phyloP scores from a whole-genome alignment of 2,113 vertebrate species.

The Forbesichthys papilliferus region DNA sequence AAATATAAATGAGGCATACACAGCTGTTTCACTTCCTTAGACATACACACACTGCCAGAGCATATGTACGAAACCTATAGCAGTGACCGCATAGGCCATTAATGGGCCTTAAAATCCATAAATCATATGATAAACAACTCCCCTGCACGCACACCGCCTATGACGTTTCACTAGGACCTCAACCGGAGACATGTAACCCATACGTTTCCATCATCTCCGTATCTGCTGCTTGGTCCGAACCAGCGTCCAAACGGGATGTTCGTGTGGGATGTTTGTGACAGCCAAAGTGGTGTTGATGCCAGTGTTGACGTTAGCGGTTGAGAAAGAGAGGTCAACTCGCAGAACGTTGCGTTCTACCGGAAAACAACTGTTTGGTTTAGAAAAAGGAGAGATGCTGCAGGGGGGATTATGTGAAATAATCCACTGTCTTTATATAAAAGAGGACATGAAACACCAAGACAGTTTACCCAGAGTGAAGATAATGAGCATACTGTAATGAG shows the following conservation, averaged over 20 bases:
- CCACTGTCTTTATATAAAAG: conserved; percentile 4
- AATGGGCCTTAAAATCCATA: conserved; percentile 4
- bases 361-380: conserved; percentile 46
- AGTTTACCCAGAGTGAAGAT: not conserved
- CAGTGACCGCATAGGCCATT: no score
- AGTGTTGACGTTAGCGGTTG: conserved; percentile 61
- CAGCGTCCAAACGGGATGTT: conserved; percentile 53
- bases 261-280: conserved; percentile 70
- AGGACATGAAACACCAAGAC: conserved; percentile 19
- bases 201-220: conserved; percentile 52
- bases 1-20: no score
- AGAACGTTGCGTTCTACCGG: conserved; percentile 40
- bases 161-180: conserved; percentile 49
- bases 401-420: not conserved
- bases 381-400: not conserved
- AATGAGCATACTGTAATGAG: not conserved
- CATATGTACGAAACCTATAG: no score
- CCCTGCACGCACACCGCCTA: conserved; percentile 31
- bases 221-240: conserved; percentile 60
- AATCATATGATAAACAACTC: conserved; percentile 36
- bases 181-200: conserved; percentile 22
- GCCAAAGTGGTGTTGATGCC: conserved; percentile 58
- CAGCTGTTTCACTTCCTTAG: conserved; percentile 10
- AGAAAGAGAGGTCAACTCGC: conserved; percentile 17
- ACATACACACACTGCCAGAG: conserved; percentile 1